Base-by-base conservation (phyloP, 1,140 invertebrate species). In the Heliconius hewitsoni region DNA sequence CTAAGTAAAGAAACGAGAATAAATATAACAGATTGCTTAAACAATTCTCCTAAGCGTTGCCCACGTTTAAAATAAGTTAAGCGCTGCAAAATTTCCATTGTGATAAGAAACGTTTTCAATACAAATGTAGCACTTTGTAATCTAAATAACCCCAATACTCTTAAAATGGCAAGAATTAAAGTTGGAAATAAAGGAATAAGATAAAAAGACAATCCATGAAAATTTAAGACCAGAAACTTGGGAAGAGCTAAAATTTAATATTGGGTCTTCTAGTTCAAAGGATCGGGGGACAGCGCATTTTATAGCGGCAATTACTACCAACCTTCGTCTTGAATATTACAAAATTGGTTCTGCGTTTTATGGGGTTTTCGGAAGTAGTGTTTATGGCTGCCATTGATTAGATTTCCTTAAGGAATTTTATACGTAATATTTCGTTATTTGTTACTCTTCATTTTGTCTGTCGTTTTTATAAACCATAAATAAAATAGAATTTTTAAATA, bases 181-280 rank as follows among this genome's bases (percentile, higher is more conserved):
- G 88, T 90, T 89, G 88, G 92, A 89, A 91, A 89, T 87, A 89
- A 91, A 90, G 84, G 84, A 84, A 74, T 80, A 78, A 87, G 66
- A 81, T 81, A 81, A 81, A 73, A 81, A 86, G 81, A 81, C 75
- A 89, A 90, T 91, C 86, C 82, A 92, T 91, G 84, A 82, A 82
- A 86, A 86, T 87, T 89, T 86, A 85, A 90, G 83, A 84, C 85
- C 86, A 84, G 87, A 91, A 91, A 92, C 82, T 91, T 89, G 83
- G 84, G 75, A 74, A 86, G 85, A 82, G 87, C 86, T 93, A 92
- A 92, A 91, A 90, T 90, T 91, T 92, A 88, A 93, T 91, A 91
- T 86, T 86, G 84, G 82, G 77, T 81, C 82, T 74, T 81, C 72
- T 81, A 78, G 80, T 86, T 86, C 84, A 78, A 77, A 86, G 76